Percentiles rank a stretch among this genome's conserved stretches.
Evolutionary conservation across 2,888 invertebrate species (phyloP).

Genomic region (Napeogenes inachia): DNA sequence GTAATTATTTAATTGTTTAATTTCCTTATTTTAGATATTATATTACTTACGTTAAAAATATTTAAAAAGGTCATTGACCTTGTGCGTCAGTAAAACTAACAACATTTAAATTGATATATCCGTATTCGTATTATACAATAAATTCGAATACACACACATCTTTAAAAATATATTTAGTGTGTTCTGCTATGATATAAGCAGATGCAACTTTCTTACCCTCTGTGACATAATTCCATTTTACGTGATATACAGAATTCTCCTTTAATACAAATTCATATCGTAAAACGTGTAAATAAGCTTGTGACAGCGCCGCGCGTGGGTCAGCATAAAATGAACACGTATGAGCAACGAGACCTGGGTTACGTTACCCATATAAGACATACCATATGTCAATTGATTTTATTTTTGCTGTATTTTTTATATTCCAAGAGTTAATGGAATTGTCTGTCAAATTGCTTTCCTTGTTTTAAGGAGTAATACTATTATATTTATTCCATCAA

Average conservation of each 20-base stretch:
- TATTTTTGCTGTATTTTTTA: background rate
- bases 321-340: slow-evolving; percentile 29
- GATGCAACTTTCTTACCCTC: background rate
- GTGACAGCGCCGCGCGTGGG: slow-evolving; percentile 26
- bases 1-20: background rate
- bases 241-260: background rate
- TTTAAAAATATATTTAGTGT: background rate
- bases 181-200: background rate
- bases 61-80: no score
- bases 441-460: no score
- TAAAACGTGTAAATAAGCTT: slow-evolving; percentile 20
- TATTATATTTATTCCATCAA: background rate
- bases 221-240: background rate
- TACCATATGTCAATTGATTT: background rate
- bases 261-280: slow-evolving; percentile 12
- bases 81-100: no score
- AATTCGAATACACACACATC: background rate
- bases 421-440: no score
- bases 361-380: background rate
- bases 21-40: no score
- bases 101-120: background rate
- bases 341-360: background rate
- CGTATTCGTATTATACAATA: background rate
- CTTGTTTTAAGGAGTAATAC: no score
- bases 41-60: no score